Conservation (phyloP, 2,113 vertebrate species). For the Saguinus imperator region DNA sequence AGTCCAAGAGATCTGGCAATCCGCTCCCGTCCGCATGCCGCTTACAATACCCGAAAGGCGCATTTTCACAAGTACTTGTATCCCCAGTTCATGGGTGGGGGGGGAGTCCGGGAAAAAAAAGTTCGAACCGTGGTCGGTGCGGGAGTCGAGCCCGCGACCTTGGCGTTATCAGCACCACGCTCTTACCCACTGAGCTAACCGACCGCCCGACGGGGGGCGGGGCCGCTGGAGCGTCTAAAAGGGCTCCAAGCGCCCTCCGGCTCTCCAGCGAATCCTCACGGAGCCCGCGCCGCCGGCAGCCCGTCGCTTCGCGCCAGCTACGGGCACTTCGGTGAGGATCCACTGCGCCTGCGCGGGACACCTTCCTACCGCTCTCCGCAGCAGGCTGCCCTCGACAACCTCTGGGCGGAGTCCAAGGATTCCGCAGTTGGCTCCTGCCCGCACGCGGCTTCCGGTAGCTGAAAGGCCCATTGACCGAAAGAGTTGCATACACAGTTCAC, state of each 20-base stretch:
- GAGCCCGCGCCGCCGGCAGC: too few species aligned
- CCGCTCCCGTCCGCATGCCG: neutral
- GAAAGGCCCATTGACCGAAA: fast-evolving
- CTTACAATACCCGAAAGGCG: fast-evolving
- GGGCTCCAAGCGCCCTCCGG: too few species aligned
- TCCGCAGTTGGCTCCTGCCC: neutral
- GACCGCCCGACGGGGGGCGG: fast-evolving
- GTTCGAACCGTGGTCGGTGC: fast-evolving
- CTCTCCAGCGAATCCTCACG: fast-evolving
- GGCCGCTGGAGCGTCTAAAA: fast-evolving
- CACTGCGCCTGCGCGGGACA: too few species aligned
- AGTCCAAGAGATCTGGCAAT: too few species aligned
- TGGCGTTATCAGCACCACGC: neutral
- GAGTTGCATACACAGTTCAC: too few species aligned
- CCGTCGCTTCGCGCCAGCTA: too few species aligned
- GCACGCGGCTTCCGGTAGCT: neutral
- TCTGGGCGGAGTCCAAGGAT: too few species aligned
- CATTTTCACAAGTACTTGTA: neutral
- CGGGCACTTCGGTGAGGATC: fast-evolving
- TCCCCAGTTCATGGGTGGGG: fast-evolving
- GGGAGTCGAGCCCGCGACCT: neutral
- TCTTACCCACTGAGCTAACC: neutral
- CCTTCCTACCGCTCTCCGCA: too few species aligned
- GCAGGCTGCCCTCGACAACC: fast-evolving
- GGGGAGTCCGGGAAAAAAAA: fast-evolving